Conservation (phyloP, 2,888 invertebrate genomes). For the Brenthis ino region DNA sequence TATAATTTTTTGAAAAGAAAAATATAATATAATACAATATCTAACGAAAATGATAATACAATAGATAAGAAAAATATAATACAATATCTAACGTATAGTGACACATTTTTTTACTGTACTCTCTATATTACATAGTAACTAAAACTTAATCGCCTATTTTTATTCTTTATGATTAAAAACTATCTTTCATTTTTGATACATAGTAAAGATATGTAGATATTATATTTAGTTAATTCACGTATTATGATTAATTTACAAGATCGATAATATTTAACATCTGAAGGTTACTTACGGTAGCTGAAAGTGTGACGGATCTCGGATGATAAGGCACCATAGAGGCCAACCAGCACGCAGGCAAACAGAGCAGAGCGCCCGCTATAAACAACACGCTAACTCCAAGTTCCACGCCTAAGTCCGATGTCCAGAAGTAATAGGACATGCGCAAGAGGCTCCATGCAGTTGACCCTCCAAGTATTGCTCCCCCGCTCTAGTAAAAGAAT, state of each 20-base stretch:
- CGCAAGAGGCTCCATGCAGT: constrained; percentile 66
- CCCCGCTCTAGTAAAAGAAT: constrained; percentile 60
- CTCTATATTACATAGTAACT: too few relatives aligned
- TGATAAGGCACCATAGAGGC: constrained; percentile 69
- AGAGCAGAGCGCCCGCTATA: constrained; percentile 64
- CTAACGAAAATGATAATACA: neutral
- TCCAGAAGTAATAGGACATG: constrained; percentile 76
- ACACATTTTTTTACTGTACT: too few relatives aligned
- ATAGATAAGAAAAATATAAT: neutral
- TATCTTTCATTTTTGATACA: neutral
- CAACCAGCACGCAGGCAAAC: constrained; percentile 73
- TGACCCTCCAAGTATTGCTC: constrained; percentile 64
- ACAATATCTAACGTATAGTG: neutral
- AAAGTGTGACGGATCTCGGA: constrained; percentile 55
- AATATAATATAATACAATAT: neutral
- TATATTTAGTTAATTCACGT: neutral
- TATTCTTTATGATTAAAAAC: too few relatives aligned
- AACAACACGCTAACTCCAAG: constrained; percentile 59
- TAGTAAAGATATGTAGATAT: too few relatives aligned
- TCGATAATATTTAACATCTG: neutral
- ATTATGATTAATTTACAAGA: too few relatives aligned
- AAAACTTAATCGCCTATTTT: too few relatives aligned
- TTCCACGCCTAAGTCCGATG: constrained; percentile 68
- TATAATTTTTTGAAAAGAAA: neutral
- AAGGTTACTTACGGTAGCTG: constrained; percentile 53